These are phyloP conservation scores for Prenolepis imparis DNA, from an alignment of 2,888 invertebrate genomes.

Conservation along the genomic window DNA sequence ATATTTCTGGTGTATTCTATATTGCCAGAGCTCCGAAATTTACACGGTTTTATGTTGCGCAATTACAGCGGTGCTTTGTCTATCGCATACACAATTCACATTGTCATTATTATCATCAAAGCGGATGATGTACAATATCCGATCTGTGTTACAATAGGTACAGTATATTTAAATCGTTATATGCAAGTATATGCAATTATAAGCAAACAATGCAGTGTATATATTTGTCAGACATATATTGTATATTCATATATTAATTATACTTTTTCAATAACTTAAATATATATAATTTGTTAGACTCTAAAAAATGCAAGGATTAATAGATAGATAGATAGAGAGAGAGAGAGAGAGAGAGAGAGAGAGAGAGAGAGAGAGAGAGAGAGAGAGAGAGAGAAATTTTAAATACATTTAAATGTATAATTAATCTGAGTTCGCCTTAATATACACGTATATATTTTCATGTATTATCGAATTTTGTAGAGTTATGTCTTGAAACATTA, in stretches of 20 bases:
- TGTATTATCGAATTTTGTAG: no score
- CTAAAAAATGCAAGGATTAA: no score
- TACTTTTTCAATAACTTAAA: not conserved
- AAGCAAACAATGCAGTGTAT: not conserved
- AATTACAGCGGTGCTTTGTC: constrained; percentile 78
- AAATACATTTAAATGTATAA: no score
- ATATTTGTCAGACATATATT: not conserved
- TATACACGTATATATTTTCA: no score
- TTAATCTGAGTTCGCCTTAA: no score
- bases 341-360: no score
- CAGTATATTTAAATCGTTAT: not conserved
- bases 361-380: no score
- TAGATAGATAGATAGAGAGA: no score
- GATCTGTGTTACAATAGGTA: constrained; percentile 76
- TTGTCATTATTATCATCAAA: constrained; percentile 64
- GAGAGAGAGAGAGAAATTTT: no score
- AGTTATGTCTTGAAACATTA: no score
- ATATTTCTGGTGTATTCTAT: constrained; percentile 82
- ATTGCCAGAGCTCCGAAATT: constrained; percentile 81
- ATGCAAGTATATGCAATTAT: not conserved
- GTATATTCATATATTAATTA: not conserved
- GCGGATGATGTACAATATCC: constrained; percentile 51
- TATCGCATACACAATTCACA: constrained; percentile 73
- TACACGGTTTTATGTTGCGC: constrained; percentile 82
- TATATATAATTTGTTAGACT: no score